phyloP scores from a whole-genome alignment of 2,113 vertebrate genomes.

The Cyprinodon tularosa region DNA sequence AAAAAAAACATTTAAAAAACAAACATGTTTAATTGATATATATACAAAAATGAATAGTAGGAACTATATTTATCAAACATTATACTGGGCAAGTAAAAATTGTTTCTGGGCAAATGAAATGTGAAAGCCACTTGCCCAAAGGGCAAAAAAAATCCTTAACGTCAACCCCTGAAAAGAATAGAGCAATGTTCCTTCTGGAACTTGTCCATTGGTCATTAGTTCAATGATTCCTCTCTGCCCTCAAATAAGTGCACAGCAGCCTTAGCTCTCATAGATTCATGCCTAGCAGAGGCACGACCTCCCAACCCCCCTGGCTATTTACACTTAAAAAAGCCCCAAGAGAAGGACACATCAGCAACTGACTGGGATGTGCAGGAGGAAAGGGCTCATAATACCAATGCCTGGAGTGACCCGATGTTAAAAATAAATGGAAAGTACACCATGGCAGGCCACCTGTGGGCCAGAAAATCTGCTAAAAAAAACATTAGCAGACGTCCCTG shows the following conservation, averaged over 20 bases:
- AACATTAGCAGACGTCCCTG: slow-evolving; percentile 49
- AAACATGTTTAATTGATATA: too few relatives aligned
- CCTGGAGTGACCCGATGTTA: slow-evolving; percentile 50
- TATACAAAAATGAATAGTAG: too few relatives aligned
- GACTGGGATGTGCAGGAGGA: slow-evolving; percentile 3
- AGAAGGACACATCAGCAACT: slow-evolving; percentile 15
- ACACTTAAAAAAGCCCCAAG: slow-evolving; percentile 21
- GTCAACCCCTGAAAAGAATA: not conserved
- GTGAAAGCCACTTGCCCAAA: too few relatives aligned
- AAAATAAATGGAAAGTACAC: slow-evolving; percentile 76
- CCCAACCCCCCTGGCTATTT: slow-evolving; percentile 34
- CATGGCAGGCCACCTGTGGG: slow-evolving; percentile 55
- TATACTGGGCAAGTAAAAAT: too few relatives aligned
- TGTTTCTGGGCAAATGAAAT: too few relatives aligned
- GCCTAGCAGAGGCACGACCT: slow-evolving; percentile 39
- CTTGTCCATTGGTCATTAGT: slow-evolving; percentile 22
- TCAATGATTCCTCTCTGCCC: slow-evolving; percentile 20
- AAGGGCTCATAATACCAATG: slow-evolving; percentile 18
- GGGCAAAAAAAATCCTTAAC: too few relatives aligned
- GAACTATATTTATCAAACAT: too few relatives aligned
- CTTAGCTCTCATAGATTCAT: slow-evolving; percentile 23
- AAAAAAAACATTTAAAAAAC: too few relatives aligned
- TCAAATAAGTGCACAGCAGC: slow-evolving; percentile 9
- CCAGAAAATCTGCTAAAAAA: slow-evolving; percentile 50
- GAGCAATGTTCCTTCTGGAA: not conserved